Base-by-base conservation (phyloP, 2,888 invertebrate genomes). In the Cancer borealis region DNA sequence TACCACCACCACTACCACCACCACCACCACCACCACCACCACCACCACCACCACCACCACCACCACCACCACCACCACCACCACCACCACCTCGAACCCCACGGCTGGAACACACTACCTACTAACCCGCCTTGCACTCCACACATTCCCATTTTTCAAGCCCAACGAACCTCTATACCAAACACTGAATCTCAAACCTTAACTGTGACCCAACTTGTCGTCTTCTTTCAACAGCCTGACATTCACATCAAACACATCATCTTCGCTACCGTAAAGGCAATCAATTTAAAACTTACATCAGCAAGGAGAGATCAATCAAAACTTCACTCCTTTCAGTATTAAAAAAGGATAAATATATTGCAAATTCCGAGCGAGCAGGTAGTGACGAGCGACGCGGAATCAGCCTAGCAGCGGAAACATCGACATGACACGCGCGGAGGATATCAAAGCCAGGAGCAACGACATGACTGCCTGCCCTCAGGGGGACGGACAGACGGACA, bases 361-460 rank as follows among this genome's bases (percentile, higher is more conserved):
- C 66, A n/a, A n/a, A n/a, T 66, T 66, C 66, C 66, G n/a, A 66
- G 66, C n/a, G 66, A 66, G 66, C 66, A 66, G 66, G 5, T n/a
- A n/a, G n/a, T 66, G 66, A 66, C 54, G n/a, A n/a, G 66, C n/a
- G n/a, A 6, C 66, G 66, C 66, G 66, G 21, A 66, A 66, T 66
- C 66, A 21, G 66, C n/a, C 66, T 66, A n/a, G 66, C 66, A n/a
- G 66, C 66, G n/a, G 66, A 66, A 66, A 66, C 66, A 66, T 66
- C n/a, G 66, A 66, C 66, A 66, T n/a, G 66, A n/a, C 66, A 66
- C 66, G 66, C 66, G n/a, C 66, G 66, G n/a, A 14, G n/a, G 54
- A 54, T 54, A 66, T 66, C 66, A 66, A 66, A 66, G 66, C 21
- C n/a, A 21, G 66, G 66, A 66, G 66, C n/a, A n/a, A 66, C n/a